Evolutionary conservation across 2,113 vertebrate genomes (phyloP).

Genomic region (Neodon shergylaensis): DNA sequence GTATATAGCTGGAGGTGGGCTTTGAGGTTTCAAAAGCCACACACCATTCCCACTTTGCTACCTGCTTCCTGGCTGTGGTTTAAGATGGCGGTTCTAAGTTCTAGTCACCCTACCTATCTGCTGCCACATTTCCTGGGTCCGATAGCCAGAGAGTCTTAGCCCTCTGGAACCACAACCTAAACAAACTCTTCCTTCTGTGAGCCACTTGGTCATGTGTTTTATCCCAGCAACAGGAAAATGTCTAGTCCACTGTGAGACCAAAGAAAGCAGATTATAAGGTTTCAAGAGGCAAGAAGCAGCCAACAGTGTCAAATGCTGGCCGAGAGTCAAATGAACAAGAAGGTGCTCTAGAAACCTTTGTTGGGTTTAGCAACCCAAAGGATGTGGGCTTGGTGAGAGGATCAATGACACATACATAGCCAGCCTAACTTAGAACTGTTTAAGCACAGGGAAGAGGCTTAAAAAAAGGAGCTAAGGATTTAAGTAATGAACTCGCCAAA

Average conservation of each 20-base stretch:
- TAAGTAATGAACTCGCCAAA: background rate
- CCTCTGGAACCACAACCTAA: background rate
- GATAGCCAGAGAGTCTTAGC: background rate
- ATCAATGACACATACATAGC: background rate
- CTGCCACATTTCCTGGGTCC: background rate
- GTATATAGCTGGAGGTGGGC: background rate
- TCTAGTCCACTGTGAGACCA: background rate
- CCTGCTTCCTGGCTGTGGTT: background rate
- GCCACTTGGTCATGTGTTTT: background rate
- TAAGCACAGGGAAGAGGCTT: background rate
- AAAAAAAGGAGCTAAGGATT: background rate
- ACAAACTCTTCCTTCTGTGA: background rate
- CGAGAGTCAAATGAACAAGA: background rate
- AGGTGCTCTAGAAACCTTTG: background rate
- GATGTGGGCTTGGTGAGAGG: background rate
- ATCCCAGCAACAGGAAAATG: background rate
- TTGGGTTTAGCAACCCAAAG: background rate
- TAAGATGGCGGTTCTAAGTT: background rate
- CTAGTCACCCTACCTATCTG: background rate
- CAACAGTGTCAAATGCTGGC: background rate
- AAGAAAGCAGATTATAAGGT: background rate
- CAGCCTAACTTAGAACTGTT: background rate
- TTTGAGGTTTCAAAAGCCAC: background rate
- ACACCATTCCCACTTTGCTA: background rate
- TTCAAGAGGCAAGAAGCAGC: background rate